Conservation (phyloP, 2,113 vertebrate genomes). For the Spermophilus dauricus region DNA sequence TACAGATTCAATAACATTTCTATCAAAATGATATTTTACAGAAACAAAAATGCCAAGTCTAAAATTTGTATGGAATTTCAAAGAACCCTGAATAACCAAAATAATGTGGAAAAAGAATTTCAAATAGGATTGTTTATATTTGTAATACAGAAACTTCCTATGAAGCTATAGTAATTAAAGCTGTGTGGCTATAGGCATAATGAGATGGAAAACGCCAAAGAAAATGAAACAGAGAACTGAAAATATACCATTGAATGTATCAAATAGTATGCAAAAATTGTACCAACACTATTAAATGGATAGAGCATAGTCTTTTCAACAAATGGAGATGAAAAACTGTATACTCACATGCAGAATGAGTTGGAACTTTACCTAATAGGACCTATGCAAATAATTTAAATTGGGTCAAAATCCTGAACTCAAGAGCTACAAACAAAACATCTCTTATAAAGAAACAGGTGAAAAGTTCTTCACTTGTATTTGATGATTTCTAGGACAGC, state of each 20-base stretch:
- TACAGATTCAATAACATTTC: background rate
- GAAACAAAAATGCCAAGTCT: background rate
- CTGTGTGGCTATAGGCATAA: background rate
- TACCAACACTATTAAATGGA: background rate
- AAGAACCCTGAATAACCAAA: background rate
- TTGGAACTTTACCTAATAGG: background rate
- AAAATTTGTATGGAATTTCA: background rate
- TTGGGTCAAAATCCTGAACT: background rate
- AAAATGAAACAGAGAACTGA: background rate
- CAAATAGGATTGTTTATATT: background rate
- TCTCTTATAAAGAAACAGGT: background rate
- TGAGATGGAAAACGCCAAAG: background rate
- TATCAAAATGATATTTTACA: background rate
- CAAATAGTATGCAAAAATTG: background rate
- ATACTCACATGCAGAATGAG: background rate
- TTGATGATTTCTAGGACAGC: background rate
- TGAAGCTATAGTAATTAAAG: background rate
- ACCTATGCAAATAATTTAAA: background rate
- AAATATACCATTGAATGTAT: background rate
- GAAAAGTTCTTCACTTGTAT: background rate
- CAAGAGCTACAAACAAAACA: background rate
- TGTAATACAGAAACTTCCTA: background rate
- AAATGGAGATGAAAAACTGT: background rate
- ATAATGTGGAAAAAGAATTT: background rate
- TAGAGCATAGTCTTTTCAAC: background rate